phyloP scores from a whole-genome alignment of 1,140 invertebrate species.

The Pogonomyrmex barbatus region DNA sequence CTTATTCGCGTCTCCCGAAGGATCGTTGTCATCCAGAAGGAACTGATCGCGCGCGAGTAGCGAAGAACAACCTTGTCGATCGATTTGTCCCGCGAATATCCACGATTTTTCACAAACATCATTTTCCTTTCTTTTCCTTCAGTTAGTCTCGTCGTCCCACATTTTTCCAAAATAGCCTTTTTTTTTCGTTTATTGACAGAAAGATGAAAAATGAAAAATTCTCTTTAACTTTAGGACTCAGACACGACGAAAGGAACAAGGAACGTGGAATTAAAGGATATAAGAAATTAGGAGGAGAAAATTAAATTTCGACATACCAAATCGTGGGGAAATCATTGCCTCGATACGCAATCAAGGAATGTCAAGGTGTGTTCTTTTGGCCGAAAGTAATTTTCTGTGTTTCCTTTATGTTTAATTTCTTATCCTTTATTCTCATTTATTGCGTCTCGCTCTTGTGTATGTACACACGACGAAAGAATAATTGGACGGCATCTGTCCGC shows the following conservation, averaged over 20 bases:
- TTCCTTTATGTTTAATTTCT: too few species aligned
- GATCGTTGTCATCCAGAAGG: slow-evolving; percentile 54
- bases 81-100: not conserved
- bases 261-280: too few species aligned
- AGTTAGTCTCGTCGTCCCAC: not conserved
- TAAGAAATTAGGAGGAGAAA: too few species aligned
- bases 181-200: not conserved
- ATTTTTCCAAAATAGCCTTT: slow-evolving; percentile 7
- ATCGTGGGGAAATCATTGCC: too few species aligned
- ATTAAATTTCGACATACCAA: too few species aligned
- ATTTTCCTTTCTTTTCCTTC: not conserved
- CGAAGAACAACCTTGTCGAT: slow-evolving; percentile 49
- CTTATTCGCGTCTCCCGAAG: slow-evolving; percentile 20
- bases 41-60: slow-evolving; percentile 42
- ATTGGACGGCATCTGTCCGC: slow-evolving; percentile 74
- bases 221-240: slow-evolving; percentile 12
- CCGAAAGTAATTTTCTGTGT: too few species aligned
- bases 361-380: too few species aligned
- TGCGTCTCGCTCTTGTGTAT: not conserved
- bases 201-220: slow-evolving; percentile 26
- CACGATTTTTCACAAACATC: not conserved
- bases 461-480: slow-evolving; percentile 62
- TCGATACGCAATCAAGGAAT: too few species aligned
- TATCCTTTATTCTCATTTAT: too few species aligned
- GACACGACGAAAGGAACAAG: too few species aligned